Conservation (phyloP, 2,888 invertebrate species). For the Ichneumon xanthorius region DNA sequence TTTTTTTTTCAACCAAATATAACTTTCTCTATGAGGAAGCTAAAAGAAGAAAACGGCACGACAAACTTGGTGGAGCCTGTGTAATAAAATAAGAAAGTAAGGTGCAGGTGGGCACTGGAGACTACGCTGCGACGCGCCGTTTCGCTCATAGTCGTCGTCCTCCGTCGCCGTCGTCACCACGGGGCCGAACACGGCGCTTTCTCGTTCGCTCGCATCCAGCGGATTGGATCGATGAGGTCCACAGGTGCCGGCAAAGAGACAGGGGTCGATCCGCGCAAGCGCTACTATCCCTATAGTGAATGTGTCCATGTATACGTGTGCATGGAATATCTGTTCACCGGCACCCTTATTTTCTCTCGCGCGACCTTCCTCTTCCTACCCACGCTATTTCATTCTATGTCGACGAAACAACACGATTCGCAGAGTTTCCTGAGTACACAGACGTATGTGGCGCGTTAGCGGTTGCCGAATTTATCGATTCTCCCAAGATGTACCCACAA, state of each 20-base stretch:
- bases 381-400: constrained; percentile 31
- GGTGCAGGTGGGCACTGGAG: constrained; percentile 41
- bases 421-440: constrained; percentile 9
- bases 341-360: constrained; percentile 21
- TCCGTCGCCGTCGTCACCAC: constrained; percentile 44
- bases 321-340: constrained; percentile 29
- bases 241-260: constrained; percentile 81
- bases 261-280: constrained; percentile 81
- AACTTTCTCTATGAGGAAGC: neutral
- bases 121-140: constrained; percentile 33
- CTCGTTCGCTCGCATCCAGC: constrained; percentile 69
- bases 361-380: neutral
- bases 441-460: neutral
- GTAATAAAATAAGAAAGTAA: constrained; percentile 28
- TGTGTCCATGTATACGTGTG: constrained; percentile 27
- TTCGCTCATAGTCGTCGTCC: constrained; percentile 39
- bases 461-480: neutral
- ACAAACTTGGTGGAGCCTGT: constrained; percentile 24
- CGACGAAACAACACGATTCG: constrained; percentile 10
- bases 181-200: constrained; percentile 36
- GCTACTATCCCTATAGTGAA: constrained; percentile 71
- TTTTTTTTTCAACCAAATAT: no score
- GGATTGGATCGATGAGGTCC: constrained; percentile 83
- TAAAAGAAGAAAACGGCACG: constrained; percentile 5
- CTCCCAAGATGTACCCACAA: neutral